phyloP scores from a whole-genome alignment of 2,113 vertebrate species.

The Pogona vitticeps region DNA sequence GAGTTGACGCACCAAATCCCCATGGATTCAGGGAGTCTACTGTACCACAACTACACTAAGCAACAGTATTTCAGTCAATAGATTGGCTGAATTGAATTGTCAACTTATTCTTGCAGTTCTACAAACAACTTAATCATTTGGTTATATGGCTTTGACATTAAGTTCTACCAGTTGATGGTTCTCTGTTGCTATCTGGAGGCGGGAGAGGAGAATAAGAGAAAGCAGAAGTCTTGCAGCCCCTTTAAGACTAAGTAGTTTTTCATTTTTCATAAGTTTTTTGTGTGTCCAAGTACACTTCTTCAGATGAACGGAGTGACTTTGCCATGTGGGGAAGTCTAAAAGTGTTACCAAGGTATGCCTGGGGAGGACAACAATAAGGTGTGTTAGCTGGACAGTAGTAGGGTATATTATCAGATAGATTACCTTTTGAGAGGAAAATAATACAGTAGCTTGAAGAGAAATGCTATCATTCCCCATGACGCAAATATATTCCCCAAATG shows the following conservation, averaged over 20 bases:
- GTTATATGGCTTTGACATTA: neutral
- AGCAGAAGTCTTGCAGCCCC: too few relatives aligned
- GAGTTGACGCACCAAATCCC: too few relatives aligned
- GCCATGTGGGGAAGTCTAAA: too few relatives aligned
- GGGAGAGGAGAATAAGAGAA: neutral
- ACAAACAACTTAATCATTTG: neutral
- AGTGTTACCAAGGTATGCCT: too few relatives aligned
- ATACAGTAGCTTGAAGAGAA: conserved; percentile 59
- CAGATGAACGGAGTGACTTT: too few relatives aligned
- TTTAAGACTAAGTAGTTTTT: too few relatives aligned
- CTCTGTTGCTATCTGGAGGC: neutral
- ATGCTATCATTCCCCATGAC: conserved; percentile 71
- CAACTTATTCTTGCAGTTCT: neutral
- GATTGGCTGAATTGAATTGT: neutral
- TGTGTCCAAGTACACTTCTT: too few relatives aligned
- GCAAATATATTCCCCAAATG: conserved; percentile 70
- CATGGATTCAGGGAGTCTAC: too few relatives aligned
- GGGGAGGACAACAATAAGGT: too few relatives aligned
- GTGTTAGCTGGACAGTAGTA: too few relatives aligned
- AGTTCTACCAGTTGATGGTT: neutral
- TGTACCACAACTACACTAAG: neutral
- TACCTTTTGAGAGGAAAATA: conserved; percentile 42
- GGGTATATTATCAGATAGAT: too few relatives aligned
- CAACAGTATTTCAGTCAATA: neutral
- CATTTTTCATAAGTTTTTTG: too few relatives aligned